Percentiles rank a stretch among this genome's conserved stretches.
phyloP scores from a whole-genome alignment of 2,888 invertebrate species.

The Antitype chi region DNA sequence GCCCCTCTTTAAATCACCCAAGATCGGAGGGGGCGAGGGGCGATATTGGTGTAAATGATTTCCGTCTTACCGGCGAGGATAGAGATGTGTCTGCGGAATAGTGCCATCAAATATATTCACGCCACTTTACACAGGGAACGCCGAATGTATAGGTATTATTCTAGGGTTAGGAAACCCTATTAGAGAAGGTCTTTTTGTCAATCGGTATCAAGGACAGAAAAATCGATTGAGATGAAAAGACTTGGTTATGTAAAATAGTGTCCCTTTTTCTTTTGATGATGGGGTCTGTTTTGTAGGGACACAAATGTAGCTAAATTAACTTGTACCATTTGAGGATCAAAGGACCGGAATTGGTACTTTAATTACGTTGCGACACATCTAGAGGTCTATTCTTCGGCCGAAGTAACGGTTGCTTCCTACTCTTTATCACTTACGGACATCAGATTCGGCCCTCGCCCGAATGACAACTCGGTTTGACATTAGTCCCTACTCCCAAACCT shows the following conservation, averaged over 20 bases:
- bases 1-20: conserved; percentile 77
- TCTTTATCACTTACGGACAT: too few relatives aligned
- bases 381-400: not conserved
- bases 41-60: conserved; percentile 86
- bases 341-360: conserved; percentile 20
- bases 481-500: too few relatives aligned
- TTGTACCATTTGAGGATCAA: conserved; percentile 32
- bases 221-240: conserved; percentile 51
- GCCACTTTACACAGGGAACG: conserved; percentile 64
- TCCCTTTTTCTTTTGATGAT: conserved; percentile 49
- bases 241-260: conserved; percentile 54
- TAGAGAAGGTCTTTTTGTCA: conserved; percentile 52
- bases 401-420: too few relatives aligned
- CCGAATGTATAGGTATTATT: conserved; percentile 52
- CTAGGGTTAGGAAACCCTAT: conserved; percentile 55
- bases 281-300: conserved; percentile 15
- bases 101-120: conserved; percentile 73
- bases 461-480: too few relatives aligned
- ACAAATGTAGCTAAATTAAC: conserved; percentile 21
- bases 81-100: conserved; percentile 71
- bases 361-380: conserved; percentile 31
- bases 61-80: conserved; percentile 77
- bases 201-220: conserved; percentile 51
- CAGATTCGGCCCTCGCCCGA: too few relatives aligned
- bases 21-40: conserved; percentile 62